Percentiles rank a stretch among this genome's conserved stretches.
These are phyloP conservation scores for Craseonycteris thonglongyai DNA, from an alignment of 2,113 vertebrate genomes.

Conservation along the genomic window DNA sequence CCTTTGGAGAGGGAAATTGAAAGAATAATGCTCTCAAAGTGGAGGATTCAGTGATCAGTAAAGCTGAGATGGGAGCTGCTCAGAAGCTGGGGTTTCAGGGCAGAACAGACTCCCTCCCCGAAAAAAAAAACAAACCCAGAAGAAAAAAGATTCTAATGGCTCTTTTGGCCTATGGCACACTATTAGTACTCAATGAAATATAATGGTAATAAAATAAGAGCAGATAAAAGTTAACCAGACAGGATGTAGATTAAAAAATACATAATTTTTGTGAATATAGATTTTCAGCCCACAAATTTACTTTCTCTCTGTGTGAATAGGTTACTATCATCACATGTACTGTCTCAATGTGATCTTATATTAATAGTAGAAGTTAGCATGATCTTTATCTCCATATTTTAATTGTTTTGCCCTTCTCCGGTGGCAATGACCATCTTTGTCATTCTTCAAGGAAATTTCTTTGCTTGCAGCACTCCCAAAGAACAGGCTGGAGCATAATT, in stretches of 20 bases:
- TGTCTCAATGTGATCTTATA: constrained; percentile 3
- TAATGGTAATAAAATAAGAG: constrained; percentile 9
- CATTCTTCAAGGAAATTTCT: constrained; percentile 1
- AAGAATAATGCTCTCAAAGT: background rate
- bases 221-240: background rate
- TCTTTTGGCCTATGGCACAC: background rate
- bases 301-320: background rate
- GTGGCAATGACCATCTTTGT: background rate
- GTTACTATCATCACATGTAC: background rate
- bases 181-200: background rate
- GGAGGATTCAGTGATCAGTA: background rate
- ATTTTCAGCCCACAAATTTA: background rate
- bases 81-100: background rate
- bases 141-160: background rate
- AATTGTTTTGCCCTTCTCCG: constrained; percentile 11
- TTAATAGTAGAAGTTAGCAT: background rate
- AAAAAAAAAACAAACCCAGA: background rate
- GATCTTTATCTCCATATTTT: constrained; percentile 36
- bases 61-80: background rate
- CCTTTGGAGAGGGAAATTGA: background rate
- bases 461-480: background rate
- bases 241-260: background rate
- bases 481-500: background rate
- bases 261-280: background rate
- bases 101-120: background rate